Evolutionary conservation across 2,888 invertebrate genomes (phyloP), one percentile per base, ranked within the genome.

Genomic region (Drosophila atripex): DNA sequence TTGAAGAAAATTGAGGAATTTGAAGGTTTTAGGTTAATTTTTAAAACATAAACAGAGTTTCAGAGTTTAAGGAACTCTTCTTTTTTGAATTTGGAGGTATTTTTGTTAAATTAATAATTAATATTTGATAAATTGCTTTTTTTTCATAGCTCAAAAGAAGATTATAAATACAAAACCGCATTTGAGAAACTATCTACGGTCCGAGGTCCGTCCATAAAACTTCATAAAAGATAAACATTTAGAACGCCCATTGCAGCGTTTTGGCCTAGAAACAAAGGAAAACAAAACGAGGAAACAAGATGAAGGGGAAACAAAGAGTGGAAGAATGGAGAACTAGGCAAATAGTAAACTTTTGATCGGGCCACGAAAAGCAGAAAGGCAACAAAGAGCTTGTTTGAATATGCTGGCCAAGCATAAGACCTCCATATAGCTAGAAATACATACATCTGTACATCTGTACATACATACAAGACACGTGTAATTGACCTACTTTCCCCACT

Each of bases 401-500:
- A 60, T 73, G 73, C 73, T 68, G 73, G 56, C 66, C 54, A 64
- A 79, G 71, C 74, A 78, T 74, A 71, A 61, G 49, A 64, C 21
- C 35, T 43, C 16, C 16, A 32, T 18, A 46, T 46, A n/a, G 6
- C 6, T 6, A 14, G n/a, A 35, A n/a, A 35, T 46, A 43, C 9
- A 9, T 18, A 16, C 16, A 14, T 30, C 47, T 11, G 28, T 41
- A 49, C 21, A 32, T 56, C 49, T 16, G 45, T 32, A 46, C 43
- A 78, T 65, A 63, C 59, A 65, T 64, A 77, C 63, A 73, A 79
- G 86, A 85, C 89, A 89, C 90, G 89, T 89, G 89, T 88, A 90
- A 89, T 87, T 89, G 89, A 89, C 89, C 90, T 80, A 89, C 89
- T 90, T 89, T 89, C 90, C 80, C 90, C 87, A 84, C 77, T 70